Evolutionary conservation across 2,888 invertebrate species (phyloP), one percentile per base, ranked within the genome.

Genomic region (Polyommatus iphigenia): DNA sequence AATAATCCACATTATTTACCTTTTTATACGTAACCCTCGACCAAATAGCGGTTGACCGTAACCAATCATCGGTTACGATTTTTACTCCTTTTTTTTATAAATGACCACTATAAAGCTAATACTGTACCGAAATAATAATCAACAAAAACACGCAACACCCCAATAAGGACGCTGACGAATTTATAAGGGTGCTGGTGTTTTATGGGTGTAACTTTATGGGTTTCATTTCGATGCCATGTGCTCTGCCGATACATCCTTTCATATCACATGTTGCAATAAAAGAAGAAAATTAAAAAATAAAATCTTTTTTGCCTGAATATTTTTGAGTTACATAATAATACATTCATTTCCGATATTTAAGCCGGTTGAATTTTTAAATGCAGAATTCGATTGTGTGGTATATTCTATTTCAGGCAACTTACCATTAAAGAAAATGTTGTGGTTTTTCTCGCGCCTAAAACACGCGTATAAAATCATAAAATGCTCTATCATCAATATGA

Each of bases 111-210:
- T 73, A 73, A 73, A 73, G 41, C 41, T 46, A 73, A 24, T 73
- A 73, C 24, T 41, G 73, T 20, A 24, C 46, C 46, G 24, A 46
- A 46, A 73, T 46, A 73, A 72, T 41, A 72, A 73, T 73, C 73
- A 73, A 73, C 73, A 73, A 73, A 72, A 73, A 73, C 73, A 73
- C 73, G 73, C 73, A 73, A 41, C 73, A 46, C 24, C 24, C 20
- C 15, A 73, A 46, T 73, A 41, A 73, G 73, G 41, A 46, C 73
- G 73, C 73, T 73, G 73, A 73, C 73, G 73, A 73, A 73, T 73
- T 73, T 41, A 73, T 73, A 73, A 73, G 73, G 41, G 41, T 73
- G 41, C 46, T 73, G 73, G 13, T 73, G 73, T 73, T 73, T 73
- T 73, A 73, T 24, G 73, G 20, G 41, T 46, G 46, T 46, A 73